Base-by-base conservation (phyloP, 2,113 vertebrate species). In the Edolisoma coerulescens region DNA sequence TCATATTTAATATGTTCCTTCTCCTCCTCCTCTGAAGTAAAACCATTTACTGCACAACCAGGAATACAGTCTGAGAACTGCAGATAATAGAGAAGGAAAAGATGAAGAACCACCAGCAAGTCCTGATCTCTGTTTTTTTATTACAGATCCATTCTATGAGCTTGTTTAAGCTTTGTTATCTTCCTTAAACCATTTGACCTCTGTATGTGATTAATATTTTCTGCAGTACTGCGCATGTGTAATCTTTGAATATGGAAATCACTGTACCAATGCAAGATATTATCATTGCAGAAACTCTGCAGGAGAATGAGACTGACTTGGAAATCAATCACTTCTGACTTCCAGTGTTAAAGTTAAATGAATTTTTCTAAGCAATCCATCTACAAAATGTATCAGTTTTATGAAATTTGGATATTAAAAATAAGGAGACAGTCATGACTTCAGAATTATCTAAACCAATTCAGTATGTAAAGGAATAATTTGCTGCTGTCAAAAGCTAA, bases 401-500 rank as follows among this genome's bases (percentile, higher is more conserved):
- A 74, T 42, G 44, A 56, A 92, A 95, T 90, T 84, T 64, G 90
- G 84, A n/a, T 85, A 90, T 84, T 93, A 94, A 96, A 96, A 93
- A 84, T 71, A 92, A 67, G 26, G 90, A 94, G 91, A 89, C 67
- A 96, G 87, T 94, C 92, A 77, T 79, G 93, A 94, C 80, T 95
- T 86, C 59, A 88, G 79, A 93, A 73, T 89, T 84, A 96, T 85
- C 85, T 91, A 87, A 95, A 94, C 64, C 90, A 96, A 95, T 97
- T 96, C 93, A 88, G 70, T 84, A 89, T 47, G 45, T n/a, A 53
- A 96, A 86, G 87, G 96, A 97, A 97, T 96, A 97, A 97, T 91
- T 84, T 97, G 88, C 79, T 61, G 45, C 97, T 97, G 96, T 97
- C 97, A 96, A 92, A 97, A 96, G 87, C 90, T 97, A 93, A 97